A percentile compares a stretch with the other conserved stretches of the same genome.
Evolutionary conservation across 2,888 invertebrate genomes (phyloP).

Genomic region (Adineta ricciae): DNA sequence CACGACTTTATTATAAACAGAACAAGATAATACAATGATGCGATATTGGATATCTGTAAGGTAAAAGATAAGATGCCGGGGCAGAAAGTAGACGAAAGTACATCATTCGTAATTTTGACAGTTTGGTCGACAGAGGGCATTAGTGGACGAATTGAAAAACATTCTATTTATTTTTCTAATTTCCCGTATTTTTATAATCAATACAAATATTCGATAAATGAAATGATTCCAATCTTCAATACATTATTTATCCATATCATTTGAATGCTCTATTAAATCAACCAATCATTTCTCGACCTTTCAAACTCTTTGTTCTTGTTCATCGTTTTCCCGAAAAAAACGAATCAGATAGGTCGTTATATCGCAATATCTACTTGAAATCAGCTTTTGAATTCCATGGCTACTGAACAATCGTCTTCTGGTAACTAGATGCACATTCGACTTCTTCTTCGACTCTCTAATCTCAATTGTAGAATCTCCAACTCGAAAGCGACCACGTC

Average conservation of each 20-base stretch:
- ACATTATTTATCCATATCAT: neutral
- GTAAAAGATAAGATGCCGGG: too few relatives aligned
- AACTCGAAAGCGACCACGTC: conserved; percentile 5
- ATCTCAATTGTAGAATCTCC: neutral
- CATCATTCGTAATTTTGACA: too few relatives aligned
- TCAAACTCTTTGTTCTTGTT: neutral
- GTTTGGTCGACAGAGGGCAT: too few relatives aligned
- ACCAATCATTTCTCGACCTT: neutral
- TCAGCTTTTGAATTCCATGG: neutral
- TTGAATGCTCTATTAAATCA: neutral
- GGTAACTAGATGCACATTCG: neutral
- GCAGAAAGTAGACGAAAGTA: too few relatives aligned
- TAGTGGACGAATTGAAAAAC: too few relatives aligned
- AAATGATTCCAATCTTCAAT: too few relatives aligned
- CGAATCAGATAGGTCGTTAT: neutral
- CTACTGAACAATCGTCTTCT: neutral
- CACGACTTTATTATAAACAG: too few relatives aligned
- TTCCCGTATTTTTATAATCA: too few relatives aligned
- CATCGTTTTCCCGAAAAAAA: neutral
- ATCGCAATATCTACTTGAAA: neutral
- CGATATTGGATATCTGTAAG: too few relatives aligned
- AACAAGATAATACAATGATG: too few relatives aligned
- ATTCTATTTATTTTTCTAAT: too few relatives aligned
- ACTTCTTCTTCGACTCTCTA: neutral
- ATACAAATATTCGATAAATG: too few relatives aligned